Evolutionary conservation across 1,140 invertebrate genomes (phyloP).

Genomic region (Bilobella aurantiaca): DNA sequence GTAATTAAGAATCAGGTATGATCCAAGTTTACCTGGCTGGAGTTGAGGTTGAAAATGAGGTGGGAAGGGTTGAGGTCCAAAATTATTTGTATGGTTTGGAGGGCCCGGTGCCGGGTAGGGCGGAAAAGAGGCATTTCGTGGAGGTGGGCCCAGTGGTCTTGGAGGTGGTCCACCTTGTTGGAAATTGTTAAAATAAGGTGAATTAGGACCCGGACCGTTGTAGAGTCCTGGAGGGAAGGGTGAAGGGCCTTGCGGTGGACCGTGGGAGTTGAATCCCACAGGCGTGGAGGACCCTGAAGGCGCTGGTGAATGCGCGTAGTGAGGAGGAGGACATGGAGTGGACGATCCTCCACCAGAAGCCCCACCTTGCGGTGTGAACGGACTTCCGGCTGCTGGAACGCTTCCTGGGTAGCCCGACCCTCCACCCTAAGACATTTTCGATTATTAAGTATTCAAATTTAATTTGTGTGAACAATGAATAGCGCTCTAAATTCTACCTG

Average conservation of each 20-base stretch:
- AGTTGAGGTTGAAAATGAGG: conserved; percentile 29
- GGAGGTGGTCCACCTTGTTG: conserved; percentile 50
- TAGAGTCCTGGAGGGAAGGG: conserved; percentile 33
- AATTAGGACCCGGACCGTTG: conserved; percentile 37
- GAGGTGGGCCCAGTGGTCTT: conserved; percentile 25
- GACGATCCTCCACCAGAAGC: conserved; percentile 56
- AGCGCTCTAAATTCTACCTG: too few relatives aligned
- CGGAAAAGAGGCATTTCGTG: conserved; percentile 29
- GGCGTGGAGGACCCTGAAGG: conserved; percentile 64
- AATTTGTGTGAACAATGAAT: too few relatives aligned
- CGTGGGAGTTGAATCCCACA: conserved; percentile 32
- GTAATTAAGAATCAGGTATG: too few relatives aligned
- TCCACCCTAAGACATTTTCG: conserved; percentile 11
- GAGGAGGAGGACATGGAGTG: conserved; percentile 42
- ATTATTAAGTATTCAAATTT: too few relatives aligned
- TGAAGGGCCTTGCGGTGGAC: conserved; percentile 27
- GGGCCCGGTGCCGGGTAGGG: conserved; percentile 26
- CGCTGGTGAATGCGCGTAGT: conserved; percentile 62
- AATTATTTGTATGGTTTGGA: conserved; percentile 26
- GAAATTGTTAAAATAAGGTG: conserved; percentile 40
- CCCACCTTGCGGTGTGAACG: conserved; percentile 43
- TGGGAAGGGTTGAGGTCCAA: conserved; percentile 28
- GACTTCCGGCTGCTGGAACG: conserved; percentile 32
- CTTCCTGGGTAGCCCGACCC: conserved; percentile 31
- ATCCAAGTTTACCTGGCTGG: conserved; percentile 17